Evolutionary conservation across 2,113 vertebrate species (phyloP), one percentile per base, ranked within the genome.

Genomic region (Aegithalos caudatus): DNA sequence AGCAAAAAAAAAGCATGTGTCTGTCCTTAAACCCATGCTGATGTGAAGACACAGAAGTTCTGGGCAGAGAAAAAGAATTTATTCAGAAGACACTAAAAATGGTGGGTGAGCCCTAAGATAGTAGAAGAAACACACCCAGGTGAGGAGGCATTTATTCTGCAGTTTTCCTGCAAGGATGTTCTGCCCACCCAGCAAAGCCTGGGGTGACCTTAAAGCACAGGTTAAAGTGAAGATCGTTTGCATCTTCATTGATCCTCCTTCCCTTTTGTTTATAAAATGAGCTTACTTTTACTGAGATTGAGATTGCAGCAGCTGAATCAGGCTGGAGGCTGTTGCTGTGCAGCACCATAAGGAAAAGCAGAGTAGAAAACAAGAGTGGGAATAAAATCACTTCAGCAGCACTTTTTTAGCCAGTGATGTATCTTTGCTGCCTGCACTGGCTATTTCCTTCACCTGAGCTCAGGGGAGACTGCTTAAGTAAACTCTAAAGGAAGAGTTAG

Each of bases 181-280:
- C 89, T 94, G 90, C 53, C 71, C 93, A 92, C 53, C 83, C 90
- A 95, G 95, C 88, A 87, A 81, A 94, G 88, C 71, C 53, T 21
- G 28, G 45, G 70, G 79, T 95, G 74, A 92, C 91, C 88, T 89
- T 65, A 57, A 19, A 91, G 70, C 33, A 69, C 48, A 69, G 44
- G 67, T 4, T 70, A 44, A 44, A 45, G 65, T 25, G 73, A 80
- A 76, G 94, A 94, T 95, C 86, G 16, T 71, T 67, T 81, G 77
- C 81, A 38, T 25, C 70, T 37, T 84, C 94, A 97, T 92, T 80
- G 95, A 96, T 96, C 64, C 53, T 74, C 65, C 29, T 83, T 81
- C 64, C 40, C 38, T 76, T 79, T 79, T 86, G n/a, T 61, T 25
- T 9, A 70, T 22, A 80, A 88, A 91, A 90, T 27, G 9, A 94